Evolutionary conservation across 2,113 vertebrate genomes (phyloP).

Genomic region (Corvus cornix): DNA sequence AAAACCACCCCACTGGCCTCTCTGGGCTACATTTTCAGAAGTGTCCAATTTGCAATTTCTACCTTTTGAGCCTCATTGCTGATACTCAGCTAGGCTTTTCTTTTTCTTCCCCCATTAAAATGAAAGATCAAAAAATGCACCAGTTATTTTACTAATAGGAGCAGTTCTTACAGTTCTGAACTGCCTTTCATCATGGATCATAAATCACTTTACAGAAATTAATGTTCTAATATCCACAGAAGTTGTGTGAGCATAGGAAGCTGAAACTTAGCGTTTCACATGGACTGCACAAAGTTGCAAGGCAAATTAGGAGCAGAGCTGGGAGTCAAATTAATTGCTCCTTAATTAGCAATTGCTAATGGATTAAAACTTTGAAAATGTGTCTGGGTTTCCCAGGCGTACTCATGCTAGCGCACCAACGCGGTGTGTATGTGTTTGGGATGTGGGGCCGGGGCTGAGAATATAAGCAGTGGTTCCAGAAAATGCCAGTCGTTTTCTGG

Average conservation of each 20-base stretch:
- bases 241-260: background rate
- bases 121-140: constrained; percentile 42
- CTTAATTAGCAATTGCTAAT: constrained; percentile 21
- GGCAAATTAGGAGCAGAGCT: background rate
- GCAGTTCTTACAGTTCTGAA: background rate
- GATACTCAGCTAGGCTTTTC: background rate
- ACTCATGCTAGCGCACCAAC: background rate
- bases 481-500: background rate
- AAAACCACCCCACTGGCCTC: background rate
- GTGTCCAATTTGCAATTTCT: background rate
- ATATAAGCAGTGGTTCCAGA: background rate
- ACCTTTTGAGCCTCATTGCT: constrained; percentile 28
- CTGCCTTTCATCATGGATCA: constrained; percentile 37
- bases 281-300: background rate
- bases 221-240: background rate
- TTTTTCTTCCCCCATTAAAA: background rate
- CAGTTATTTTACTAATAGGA: constrained; percentile 48
- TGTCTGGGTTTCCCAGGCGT: background rate
- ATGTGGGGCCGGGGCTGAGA: background rate
- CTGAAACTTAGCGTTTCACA: background rate
- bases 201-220: constrained; percentile 30
- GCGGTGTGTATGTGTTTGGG: rapidly evolving
- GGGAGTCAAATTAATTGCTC: constrained; percentile 4
- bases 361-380: background rate
- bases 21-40: background rate